Percentiles rank a stretch among this genome's conserved stretches.
phyloP scores from a whole-genome alignment of 2,797 vertebrate genomes.

The Spheniscus humboldti region DNA sequence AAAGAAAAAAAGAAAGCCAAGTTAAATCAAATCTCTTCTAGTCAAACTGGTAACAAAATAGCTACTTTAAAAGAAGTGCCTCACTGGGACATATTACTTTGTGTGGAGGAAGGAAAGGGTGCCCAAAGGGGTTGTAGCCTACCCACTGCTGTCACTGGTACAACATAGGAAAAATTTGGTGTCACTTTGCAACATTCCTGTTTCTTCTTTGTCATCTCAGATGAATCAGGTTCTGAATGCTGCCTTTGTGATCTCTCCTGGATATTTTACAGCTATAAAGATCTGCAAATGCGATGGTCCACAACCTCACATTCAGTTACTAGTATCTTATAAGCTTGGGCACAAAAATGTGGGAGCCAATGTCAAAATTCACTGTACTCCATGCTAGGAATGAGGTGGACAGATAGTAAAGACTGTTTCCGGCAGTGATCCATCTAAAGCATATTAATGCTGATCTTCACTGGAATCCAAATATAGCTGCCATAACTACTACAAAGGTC shows the following conservation, averaged over 20 bases:
- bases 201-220: neutral
- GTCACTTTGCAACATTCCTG: neutral
- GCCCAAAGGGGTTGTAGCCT: neutral
- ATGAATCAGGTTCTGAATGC: neutral
- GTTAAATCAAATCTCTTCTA: neutral
- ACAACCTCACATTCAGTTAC: neutral
- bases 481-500: slow-evolving; percentile 31
- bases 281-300: neutral
- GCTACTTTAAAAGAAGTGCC: neutral
- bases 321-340: neutral
- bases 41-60: neutral
- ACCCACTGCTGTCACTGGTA: neutral
- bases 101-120: neutral
- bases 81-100: neutral
- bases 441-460: neutral
- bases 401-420: neutral
- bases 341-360: neutral
- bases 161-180: neutral
- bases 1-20: neutral
- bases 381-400: neutral
- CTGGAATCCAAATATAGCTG: slow-evolving; percentile 37
- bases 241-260: neutral
- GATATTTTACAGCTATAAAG: neutral
- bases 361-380: neutral
- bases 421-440: neutral